Evolutionary conservation across 2,113 vertebrate genomes (phyloP), one percentile per base, ranked within the genome.

Genomic region (Anguilla japonica): DNA sequence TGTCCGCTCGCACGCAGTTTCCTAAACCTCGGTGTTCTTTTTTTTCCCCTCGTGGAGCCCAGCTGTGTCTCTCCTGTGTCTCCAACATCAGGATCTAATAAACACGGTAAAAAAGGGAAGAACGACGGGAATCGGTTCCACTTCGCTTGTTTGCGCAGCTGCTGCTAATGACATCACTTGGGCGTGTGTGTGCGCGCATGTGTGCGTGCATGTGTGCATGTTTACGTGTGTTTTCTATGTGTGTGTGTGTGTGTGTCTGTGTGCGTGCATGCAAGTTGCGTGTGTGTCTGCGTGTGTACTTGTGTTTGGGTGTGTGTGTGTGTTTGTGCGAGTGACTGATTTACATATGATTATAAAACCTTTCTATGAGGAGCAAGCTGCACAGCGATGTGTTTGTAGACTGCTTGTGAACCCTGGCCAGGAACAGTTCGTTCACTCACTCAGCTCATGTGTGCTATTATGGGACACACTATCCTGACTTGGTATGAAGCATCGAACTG

Each of bases 1-100:
- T 88, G 88, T 89, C 87, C 84, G 53, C 84, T 87, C 41, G 81
- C 85, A 86, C 57, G 81, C 75, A 71, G 60, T 71, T 53, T 84
- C 57, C 82, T 81, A 63, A 34, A 43, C 85, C 67, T 75, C 75
- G 29, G 34, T 40, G 8, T 50, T 34, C 20, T 56, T 13, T 83
- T 34, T 41, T 56, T 6, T 79, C 82, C 81, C 41, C 81, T 87
- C 79, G 29, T 75, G 39, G 82, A 89, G 88, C 84, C 88, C 88
- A 90, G 90, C 90, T 86, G 88, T 86, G 89, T 83, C 82, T 91
- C 88, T 88, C 83, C 67, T 34, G 60, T 29, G 82, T 41, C 78
- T 82, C 86, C 88, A 88, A 92, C 90, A 91, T 88, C 90, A 90
- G 90, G 91, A 89, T 83, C 86, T 92, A 90, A 91, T 92, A 92